Evolutionary conservation across 2,113 vertebrate genomes (phyloP).

Genomic region (Drymodes brunneopygia): DNA sequence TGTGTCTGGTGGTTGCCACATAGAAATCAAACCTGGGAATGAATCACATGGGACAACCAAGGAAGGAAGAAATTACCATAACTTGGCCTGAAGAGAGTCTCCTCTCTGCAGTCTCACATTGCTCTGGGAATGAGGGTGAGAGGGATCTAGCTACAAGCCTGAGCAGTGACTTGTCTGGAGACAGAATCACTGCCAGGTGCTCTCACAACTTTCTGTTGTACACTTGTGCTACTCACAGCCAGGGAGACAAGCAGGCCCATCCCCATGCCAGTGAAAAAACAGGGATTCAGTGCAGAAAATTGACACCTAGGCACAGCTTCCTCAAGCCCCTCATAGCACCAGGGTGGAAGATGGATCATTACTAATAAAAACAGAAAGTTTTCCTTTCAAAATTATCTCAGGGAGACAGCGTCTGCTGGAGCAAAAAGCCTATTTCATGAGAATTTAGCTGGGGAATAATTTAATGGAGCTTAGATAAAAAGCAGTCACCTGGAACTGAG

Average conservation of each 20-base stretch:
- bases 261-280: rapidly evolving
- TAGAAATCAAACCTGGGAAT: background rate
- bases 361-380: background rate
- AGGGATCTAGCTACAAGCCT: background rate
- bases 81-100: background rate
- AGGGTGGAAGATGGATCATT: background rate
- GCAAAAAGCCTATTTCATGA: slow-evolving; percentile 5
- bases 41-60: background rate
- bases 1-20: background rate
- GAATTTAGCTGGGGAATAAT: slow-evolving; percentile 48
- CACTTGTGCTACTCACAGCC: background rate
- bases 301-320: background rate
- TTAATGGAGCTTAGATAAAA: slow-evolving; percentile 41
- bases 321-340: background rate
- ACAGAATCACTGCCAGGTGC: background rate
- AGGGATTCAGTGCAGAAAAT: background rate
- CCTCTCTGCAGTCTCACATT: background rate
- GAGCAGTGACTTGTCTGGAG: background rate
- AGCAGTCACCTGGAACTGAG: slow-evolving; percentile 38
- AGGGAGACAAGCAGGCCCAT: background rate
- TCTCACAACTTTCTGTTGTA: background rate
- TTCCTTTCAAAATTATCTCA: background rate
- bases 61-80: background rate
- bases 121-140: background rate
- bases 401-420: background rate